Base-by-base conservation (phyloP, 2,797 vertebrate genomes). In the Rachycentron canadum region DNA sequence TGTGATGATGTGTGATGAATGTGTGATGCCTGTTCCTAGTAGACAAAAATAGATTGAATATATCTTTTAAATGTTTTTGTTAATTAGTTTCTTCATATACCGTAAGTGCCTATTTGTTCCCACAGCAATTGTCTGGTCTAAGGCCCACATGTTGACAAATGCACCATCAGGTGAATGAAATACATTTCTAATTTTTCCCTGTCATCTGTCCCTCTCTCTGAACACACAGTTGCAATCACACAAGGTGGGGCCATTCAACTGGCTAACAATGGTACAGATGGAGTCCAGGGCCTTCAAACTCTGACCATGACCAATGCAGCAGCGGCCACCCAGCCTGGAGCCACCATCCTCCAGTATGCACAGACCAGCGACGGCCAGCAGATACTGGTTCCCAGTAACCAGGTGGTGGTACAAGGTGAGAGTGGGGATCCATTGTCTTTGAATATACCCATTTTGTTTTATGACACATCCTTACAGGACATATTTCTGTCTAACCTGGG, bases 351-450 rank as follows among this genome's bases (percentile, higher is more conserved):
- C 50, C 98, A 99, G 81, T 99, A 99, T 49, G 98, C 98, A 78
- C 98, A 99, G 93, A 99, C 98, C 88, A 98, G 97, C 34, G 98
- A 99, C 0, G 98, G 98, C 61, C 98, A 99, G 86, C 98, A 99
- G 92, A 99, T 99, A 88, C 95, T 99, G 81, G 97, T 99, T 80
- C 98, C 98, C 87, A 98, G 98, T 93, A 99, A 99, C 92, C 98
- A 99, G 88, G 98, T 99, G 77, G 97, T 99, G 69, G 98, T 99
- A 86, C 98, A 99, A 96, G 97, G 98, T 99, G 89, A 95, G 95
- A 16, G 13, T 6, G 8, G 2, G 13, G 19, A 62, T 50, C 40
- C 12, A 2, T 59, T 26, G 16, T 38, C n/a, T 16, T 2, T 55
- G 0, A 40, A 13, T 61, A 17, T 28, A 8, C 16, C 25, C 6